Conservation (phyloP, 2,113 vertebrate genomes). For the Cottus gobio region DNA sequence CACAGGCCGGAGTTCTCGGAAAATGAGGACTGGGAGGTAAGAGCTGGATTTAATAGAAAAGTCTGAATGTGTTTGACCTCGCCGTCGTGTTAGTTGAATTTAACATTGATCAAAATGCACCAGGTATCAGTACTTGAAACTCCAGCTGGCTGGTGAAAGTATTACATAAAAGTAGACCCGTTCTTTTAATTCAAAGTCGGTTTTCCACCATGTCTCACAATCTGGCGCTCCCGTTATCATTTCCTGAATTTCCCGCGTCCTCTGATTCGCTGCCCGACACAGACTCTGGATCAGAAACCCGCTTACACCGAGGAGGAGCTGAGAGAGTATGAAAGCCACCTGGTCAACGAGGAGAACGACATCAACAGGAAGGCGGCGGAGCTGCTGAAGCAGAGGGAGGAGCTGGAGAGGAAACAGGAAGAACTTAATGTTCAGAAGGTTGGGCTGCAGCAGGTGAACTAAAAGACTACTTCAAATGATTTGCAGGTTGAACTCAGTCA, state of each 20-base stretch:
- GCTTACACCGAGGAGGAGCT: slow-evolving; percentile 91
- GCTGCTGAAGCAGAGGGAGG: slow-evolving; percentile 87
- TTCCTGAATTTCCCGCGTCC: background rate
- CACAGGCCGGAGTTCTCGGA: slow-evolving; percentile 90
- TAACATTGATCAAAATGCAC: background rate
- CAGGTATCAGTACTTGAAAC: background rate
- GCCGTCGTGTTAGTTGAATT: background rate
- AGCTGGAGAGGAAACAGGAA: slow-evolving; percentile 89
- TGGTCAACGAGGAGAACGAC: slow-evolving; percentile 86
- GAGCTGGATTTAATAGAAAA: background rate
- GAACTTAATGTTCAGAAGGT: slow-evolving; percentile 88
- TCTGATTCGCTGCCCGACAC: background rate
- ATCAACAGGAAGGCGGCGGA: slow-evolving; percentile 86
- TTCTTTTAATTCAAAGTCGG: background rate
- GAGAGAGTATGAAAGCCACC: slow-evolving; percentile 87
- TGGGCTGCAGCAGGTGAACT: slow-evolving; percentile 89
- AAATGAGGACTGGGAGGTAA: slow-evolving; percentile 94
- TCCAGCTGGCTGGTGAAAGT: background rate
- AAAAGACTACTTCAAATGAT: no score
- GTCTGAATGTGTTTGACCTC: background rate
- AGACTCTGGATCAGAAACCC: slow-evolving; percentile 92
- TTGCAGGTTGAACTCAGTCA: no score
- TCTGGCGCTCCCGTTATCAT: background rate
- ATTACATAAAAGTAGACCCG: background rate
- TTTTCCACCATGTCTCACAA: background rate